These are phyloP conservation scores for Frieseomelitta varia DNA, from an alignment of 1,140 invertebrate species.

Conservation along the genomic window DNA sequence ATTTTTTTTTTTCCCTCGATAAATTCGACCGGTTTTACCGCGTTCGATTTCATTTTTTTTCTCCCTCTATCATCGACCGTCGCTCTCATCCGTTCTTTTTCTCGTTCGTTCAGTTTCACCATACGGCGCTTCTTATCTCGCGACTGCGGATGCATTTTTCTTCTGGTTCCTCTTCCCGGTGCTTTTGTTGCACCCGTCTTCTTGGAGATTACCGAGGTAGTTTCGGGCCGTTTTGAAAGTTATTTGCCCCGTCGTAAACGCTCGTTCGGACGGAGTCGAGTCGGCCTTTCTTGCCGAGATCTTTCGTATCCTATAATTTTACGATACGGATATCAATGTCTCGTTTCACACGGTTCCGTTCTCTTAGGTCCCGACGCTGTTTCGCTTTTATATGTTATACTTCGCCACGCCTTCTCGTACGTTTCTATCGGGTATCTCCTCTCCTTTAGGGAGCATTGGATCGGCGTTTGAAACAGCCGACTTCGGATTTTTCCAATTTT, in stretches of 20 bases:
- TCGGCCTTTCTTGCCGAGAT: not conserved
- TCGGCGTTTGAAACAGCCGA: not conserved
- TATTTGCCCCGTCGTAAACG: not conserved
- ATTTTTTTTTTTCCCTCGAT: not conserved
- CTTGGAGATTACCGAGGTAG: constrained; percentile 8
- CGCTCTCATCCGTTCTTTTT: not conserved
- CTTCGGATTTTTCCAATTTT: too few species aligned
- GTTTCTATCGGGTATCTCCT: not conserved
- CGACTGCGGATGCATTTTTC: constrained; percentile 15
- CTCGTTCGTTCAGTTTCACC: not conserved
- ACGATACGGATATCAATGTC: constrained; percentile 3
- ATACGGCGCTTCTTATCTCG: not conserved
- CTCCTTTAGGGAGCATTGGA: not conserved
- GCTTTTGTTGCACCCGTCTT: constrained; percentile 1
- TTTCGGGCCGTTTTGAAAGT: constrained; percentile 2
- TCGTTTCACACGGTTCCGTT: not conserved
- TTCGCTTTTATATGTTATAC: not conserved
- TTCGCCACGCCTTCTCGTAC: too few species aligned
- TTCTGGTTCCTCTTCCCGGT: not conserved
- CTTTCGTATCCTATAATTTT: constrained; percentile 1
- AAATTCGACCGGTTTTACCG: constrained; percentile 13
- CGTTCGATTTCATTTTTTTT: not conserved
- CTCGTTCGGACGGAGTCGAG: not conserved
- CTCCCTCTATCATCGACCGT: not conserved
- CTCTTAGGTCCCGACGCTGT: not conserved